phyloP scores from a whole-genome alignment of 1,140 invertebrate genomes.

The Leucophenga varia region DNA sequence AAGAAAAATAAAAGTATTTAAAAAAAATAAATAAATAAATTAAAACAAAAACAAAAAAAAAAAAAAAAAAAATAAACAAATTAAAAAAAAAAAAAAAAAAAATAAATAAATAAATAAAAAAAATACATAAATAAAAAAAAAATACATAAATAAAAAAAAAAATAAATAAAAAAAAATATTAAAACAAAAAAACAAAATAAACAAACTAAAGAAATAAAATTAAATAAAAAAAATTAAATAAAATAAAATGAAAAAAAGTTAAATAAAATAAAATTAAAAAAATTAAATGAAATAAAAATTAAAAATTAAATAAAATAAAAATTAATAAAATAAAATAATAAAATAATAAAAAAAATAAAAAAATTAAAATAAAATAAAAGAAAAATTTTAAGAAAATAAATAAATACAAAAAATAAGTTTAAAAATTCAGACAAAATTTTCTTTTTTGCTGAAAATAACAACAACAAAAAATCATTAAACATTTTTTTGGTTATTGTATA shows the following conservation, averaged over 20 bases:
- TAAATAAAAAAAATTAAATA: conserved; percentile 2
- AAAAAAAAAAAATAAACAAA: conserved; percentile 2
- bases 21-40: too few species aligned
- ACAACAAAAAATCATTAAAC: too few species aligned
- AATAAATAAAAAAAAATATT: conserved; percentile 8
- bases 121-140: too few species aligned
- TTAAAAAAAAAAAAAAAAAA: too few species aligned
- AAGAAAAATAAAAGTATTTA: conserved; percentile 2
- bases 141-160: too few species aligned
- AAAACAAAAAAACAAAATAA: conserved; percentile 6
- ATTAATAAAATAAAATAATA: background rate
- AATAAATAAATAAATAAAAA: too few species aligned
- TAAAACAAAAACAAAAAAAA: too few species aligned
- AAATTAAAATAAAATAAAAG: too few species aligned
- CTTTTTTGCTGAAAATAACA: background rate
- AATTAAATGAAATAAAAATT: background rate
- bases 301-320: background rate
- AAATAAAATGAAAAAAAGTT: background rate
- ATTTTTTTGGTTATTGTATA: too few species aligned
- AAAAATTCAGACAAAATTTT: conserved; percentile 26
- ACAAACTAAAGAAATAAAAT: background rate
- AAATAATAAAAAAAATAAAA: background rate
- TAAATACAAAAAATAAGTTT: conserved; percentile 17
- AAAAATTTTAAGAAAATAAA: conserved; percentile 17
- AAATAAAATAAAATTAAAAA: background rate